Percentiles rank a stretch among this genome's conserved stretches.
Conservation (phyloP, 2,113 vertebrate genomes). For the Taurulus bubalis region DNA sequence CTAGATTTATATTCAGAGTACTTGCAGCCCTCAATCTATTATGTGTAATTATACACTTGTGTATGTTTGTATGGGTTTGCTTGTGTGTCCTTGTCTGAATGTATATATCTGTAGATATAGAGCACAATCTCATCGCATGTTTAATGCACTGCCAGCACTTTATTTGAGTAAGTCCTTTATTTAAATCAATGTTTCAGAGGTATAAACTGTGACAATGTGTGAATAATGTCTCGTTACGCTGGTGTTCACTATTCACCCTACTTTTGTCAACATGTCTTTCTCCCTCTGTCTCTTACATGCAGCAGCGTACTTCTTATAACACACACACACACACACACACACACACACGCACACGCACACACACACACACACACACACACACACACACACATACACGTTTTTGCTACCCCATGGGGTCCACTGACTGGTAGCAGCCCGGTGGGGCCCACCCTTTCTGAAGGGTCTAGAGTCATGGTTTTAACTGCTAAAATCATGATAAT, state of each 20-base stretch:
- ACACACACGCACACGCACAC: conserved; percentile 18
- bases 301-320: background rate
- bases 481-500: too few relatives aligned
- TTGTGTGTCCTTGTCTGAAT: conserved; percentile 20
- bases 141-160: background rate
- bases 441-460: too few relatives aligned
- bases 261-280: background rate
- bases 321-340: conserved; percentile 10
- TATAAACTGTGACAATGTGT: background rate
- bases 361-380: conserved; percentile 9
- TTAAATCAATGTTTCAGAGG: background rate
- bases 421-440: too few relatives aligned
- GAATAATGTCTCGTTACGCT: conserved; percentile 3
- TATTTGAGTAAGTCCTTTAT: background rate
- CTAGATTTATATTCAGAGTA: conserved; percentile 49
- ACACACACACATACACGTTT: conserved; percentile 10
- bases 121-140: background rate
- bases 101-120: background rate
- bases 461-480: too few relatives aligned
- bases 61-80: conserved; percentile 33
- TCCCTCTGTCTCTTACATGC: conserved; percentile 6
- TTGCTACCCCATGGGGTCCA: too few relatives aligned
- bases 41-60: conserved; percentile 47
- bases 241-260: background rate
- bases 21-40: conserved; percentile 37